Evolutionary conservation across 2,797 vertebrate species (phyloP).

Genomic region (Helarctos malayanus): DNA sequence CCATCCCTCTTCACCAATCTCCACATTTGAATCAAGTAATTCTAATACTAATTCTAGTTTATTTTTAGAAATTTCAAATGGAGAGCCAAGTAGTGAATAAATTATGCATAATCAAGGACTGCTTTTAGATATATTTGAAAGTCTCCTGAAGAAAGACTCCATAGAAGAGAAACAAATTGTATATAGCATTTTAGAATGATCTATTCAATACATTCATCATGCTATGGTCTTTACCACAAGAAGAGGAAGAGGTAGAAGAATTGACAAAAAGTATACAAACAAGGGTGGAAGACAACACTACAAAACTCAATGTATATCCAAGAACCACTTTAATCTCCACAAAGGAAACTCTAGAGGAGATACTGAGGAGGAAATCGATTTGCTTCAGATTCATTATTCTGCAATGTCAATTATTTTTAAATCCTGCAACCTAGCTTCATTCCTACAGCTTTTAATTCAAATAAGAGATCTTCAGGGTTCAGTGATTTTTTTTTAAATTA

Average conservation of each 20-base stretch:
- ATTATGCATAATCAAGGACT: background rate
- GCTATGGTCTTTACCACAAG: background rate
- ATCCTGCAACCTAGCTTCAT: background rate
- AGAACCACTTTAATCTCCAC: background rate
- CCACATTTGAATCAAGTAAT: background rate
- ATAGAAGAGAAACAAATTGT: constrained; percentile 21
- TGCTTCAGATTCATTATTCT: constrained; percentile 42
- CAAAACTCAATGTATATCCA: background rate
- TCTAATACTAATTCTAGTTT: constrained; percentile 12
- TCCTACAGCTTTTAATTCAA: background rate
- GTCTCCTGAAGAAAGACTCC: background rate
- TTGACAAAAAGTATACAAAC: background rate
- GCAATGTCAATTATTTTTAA: background rate
- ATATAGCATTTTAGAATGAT: background rate
- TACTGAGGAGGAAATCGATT: background rate
- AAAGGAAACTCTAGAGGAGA: background rate
- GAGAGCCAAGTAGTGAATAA: background rate
- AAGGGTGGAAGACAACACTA: background rate
- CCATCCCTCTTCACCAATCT: background rate
- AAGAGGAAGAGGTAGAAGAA: background rate
- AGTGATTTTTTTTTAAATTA: background rate
- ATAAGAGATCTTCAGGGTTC: background rate
- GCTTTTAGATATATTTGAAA: background rate
- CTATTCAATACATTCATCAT: background rate
- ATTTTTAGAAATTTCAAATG: background rate